phyloP scores from a whole-genome alignment of 2,888 invertebrate genomes.

The Hirtodrosophila confusa region DNA sequence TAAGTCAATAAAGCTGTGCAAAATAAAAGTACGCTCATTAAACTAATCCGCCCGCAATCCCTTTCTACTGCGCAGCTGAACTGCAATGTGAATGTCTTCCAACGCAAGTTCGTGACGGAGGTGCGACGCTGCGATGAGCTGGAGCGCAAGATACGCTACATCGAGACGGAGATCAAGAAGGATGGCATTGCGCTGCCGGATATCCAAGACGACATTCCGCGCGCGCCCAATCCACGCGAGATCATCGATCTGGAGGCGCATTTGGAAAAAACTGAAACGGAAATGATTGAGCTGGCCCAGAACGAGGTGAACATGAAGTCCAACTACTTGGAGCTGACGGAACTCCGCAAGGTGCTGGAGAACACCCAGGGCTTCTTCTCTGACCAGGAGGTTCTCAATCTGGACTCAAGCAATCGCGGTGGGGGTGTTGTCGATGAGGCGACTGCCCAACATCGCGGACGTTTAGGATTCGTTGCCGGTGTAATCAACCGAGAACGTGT shows the following conservation, averaged over 20 bases:
- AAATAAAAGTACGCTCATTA: not conserved
- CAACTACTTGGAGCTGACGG: slow-evolving; percentile 96
- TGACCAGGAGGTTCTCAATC: slow-evolving; percentile 83
- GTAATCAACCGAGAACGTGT: slow-evolving; percentile 93
- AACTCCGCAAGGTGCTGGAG: slow-evolving; percentile 95
- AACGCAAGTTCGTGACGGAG: slow-evolving; percentile 94
- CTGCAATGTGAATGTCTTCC: slow-evolving; percentile 91
- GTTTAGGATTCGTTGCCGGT: slow-evolving; percentile 91
- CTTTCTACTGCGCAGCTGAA: slow-evolving; percentile 87
- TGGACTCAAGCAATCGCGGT: slow-evolving; percentile 89
- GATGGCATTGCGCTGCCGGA: slow-evolving; percentile 91
- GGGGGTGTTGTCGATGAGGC: slow-evolving; percentile 85
- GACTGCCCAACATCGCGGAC: slow-evolving; percentile 83
- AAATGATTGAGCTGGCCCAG: slow-evolving; percentile 96
- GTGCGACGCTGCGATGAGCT: slow-evolving; percentile 94
- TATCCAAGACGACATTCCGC: slow-evolving; percentile 87
- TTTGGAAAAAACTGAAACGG: slow-evolving; percentile 97
- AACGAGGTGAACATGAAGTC: slow-evolving; percentile 97
- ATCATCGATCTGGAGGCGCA: slow-evolving; percentile 93
- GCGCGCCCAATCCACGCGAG: slow-evolving; percentile 91
- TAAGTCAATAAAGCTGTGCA: slow-evolving; percentile 86
- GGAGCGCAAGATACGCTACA: slow-evolving; percentile 91
- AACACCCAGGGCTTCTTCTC: slow-evolving; percentile 90
- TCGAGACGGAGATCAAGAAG: slow-evolving; percentile 92
- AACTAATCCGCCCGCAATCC: not conserved